A percentile compares a stretch with the other conserved stretches of the same genome.
phyloP scores from a whole-genome alignment of 2,888 invertebrate genomes.

The Himalopsyche tibetana region DNA sequence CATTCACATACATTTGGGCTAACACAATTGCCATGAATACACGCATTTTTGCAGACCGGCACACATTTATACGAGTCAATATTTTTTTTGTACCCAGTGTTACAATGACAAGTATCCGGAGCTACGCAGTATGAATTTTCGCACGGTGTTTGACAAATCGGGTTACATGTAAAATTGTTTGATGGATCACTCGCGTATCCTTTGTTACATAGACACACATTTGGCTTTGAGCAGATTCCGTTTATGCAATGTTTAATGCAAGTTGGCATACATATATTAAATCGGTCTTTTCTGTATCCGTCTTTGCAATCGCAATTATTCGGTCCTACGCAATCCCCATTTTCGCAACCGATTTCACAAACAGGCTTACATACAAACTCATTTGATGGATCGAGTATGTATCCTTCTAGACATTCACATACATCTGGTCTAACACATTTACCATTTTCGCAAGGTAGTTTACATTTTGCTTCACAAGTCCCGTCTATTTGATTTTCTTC shows the following conservation, averaged over 20 bases:
- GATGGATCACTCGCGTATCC: slow-evolving; percentile 59
- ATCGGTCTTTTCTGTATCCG: slow-evolving; percentile 22
- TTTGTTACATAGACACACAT: slow-evolving; percentile 64
- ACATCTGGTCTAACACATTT: slow-evolving; percentile 62
- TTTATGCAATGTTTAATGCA: slow-evolving; percentile 41
- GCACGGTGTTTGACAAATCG: slow-evolving; percentile 54
- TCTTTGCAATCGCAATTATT: slow-evolving; percentile 28
- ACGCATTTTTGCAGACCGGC: background rate
- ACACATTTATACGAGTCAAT: background rate
- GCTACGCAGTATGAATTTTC: slow-evolving; percentile 57
- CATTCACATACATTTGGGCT: slow-evolving; percentile 64
- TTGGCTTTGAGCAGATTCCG: slow-evolving; percentile 15
- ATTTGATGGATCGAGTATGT: slow-evolving; percentile 43
- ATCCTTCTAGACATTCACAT: slow-evolving; percentile 65
- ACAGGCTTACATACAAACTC: slow-evolving; percentile 55
- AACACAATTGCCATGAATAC: slow-evolving; percentile 24
- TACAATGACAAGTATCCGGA: slow-evolving; percentile 47
- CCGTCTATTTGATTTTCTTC: background rate
- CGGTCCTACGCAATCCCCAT: slow-evolving; percentile 67
- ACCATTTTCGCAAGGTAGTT: slow-evolving; percentile 67
- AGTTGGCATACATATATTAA: background rate
- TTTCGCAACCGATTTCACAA: slow-evolving; percentile 64
- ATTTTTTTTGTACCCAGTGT: slow-evolving; percentile 9
- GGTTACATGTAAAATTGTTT: slow-evolving; percentile 49
- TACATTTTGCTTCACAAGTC: slow-evolving; percentile 56